Evolutionary conservation across 2,888 invertebrate species (phyloP).

Genomic region (Acronicta psi): DNA sequence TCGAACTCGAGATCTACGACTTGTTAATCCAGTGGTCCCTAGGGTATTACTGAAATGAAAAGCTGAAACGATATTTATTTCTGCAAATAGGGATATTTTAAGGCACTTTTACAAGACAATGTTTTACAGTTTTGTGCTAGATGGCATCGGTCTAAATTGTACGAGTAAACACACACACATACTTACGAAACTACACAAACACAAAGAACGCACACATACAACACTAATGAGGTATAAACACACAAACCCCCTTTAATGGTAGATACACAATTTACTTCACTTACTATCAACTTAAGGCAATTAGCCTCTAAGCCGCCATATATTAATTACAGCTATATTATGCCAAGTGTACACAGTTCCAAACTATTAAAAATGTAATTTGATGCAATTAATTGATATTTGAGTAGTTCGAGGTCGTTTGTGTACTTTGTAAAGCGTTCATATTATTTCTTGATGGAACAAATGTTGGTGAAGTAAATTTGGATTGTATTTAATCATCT

Average conservation of each 20-base stretch:
- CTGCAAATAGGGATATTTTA: no score
- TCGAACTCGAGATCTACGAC: no score
- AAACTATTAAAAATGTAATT: slow-evolving; percentile 50
- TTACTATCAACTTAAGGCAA: slow-evolving; percentile 32
- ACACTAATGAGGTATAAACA: slow-evolving; percentile 1
- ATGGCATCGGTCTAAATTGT: no score
- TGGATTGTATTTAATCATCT: not conserved
- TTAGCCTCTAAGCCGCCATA: slow-evolving; percentile 40
- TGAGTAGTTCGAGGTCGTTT: slow-evolving; percentile 10
- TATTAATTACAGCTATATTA: slow-evolving; percentile 57
- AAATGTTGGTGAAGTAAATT: not conserved
- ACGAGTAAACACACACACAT: not conserved
- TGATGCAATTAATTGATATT: slow-evolving; percentile 43
- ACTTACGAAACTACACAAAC: not conserved
- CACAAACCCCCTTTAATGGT: slow-evolving; percentile 18
- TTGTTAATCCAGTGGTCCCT: no score
- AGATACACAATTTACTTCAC: slow-evolving; percentile 28
- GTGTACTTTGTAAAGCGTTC: slow-evolving; percentile 15
- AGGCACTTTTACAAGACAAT: no score
- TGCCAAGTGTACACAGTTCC: slow-evolving; percentile 29
- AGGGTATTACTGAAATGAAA: no score
- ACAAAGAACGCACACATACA: slow-evolving; percentile 1
- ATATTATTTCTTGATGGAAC: slow-evolving; percentile 10
- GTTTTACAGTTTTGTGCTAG: no score
- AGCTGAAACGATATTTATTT: no score